These are phyloP conservation scores for Haemorhous mexicanus DNA, from an alignment of 2,113 vertebrate genomes.

Conservation along the genomic window DNA sequence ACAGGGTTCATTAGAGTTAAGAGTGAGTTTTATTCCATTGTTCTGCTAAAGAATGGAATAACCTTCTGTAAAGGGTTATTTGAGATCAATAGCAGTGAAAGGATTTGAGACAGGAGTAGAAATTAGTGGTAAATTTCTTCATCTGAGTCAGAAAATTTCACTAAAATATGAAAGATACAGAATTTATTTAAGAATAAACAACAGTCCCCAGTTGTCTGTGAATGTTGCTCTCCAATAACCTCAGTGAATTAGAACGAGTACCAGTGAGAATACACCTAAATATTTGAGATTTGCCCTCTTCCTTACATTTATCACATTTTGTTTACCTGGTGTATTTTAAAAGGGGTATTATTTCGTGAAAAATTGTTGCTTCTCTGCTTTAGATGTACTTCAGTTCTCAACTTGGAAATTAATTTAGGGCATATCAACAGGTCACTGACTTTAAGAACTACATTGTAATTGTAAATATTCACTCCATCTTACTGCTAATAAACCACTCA, in stretches of 20 bases:
- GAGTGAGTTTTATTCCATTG: not conserved
- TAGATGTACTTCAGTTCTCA: not conserved
- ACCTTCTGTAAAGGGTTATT: not conserved
- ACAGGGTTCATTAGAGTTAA: not conserved
- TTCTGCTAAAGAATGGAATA: not conserved
- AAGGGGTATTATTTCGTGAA: not conserved
- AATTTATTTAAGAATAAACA: not conserved
- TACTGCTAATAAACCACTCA: conserved; percentile 47
- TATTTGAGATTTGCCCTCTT: not conserved
- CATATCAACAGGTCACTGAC: not conserved
- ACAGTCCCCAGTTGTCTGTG: not conserved
- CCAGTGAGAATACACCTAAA: not conserved
- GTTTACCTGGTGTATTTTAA: not conserved
- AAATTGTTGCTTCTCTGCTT: conserved; percentile 48
- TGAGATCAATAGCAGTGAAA: not conserved
- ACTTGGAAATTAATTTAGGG: conserved; percentile 33
- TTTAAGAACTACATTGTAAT: conserved; percentile 41
- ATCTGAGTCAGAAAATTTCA: not conserved
- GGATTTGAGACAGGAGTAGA: not conserved
- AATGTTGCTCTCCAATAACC: not conserved
- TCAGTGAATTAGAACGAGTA: not conserved
- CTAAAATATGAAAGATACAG: not conserved
- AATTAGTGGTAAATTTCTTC: not conserved
- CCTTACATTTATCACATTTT: not conserved
- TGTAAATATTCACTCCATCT: conserved; percentile 41